Evolutionary conservation across 2,888 invertebrate species (phyloP), one percentile per base, ranked within the genome.

Genomic region (Melieria picta): DNA sequence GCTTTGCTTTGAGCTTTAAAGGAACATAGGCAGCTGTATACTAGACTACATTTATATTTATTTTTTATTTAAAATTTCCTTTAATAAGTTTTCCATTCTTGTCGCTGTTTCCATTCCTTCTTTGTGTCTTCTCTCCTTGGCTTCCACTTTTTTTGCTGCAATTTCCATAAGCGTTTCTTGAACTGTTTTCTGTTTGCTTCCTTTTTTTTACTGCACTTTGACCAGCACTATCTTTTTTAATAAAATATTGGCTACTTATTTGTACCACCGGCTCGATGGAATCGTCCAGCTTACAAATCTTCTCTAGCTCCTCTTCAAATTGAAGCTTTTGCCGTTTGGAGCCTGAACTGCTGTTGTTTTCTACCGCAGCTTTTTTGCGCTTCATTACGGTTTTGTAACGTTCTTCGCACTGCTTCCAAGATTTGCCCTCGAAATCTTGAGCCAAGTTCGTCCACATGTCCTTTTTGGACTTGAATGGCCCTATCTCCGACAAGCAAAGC

Each of bases 381-480:
- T 52, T 65, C 16, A 71, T n/a, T 0, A 73, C 65, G 5, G 71
- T 73, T 68, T 73, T 71, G n/a, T 64, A 73, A 6, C 71, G 52
- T 50, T 73, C 71, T n/a, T 73, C 57, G n/a, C 70, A 69, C 11
- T 73, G 71, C 9, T 68, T 69, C 7, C 68, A 46, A 13, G 45
- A 68, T 52, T 67, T 68, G 5, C 56, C 58, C 7, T 10, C 1
- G 55, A 68, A 46, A 45, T 68, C 62, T 2, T 48, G n/a, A 9
- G 60, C 10, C 45, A 66, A 50, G n/a, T 43, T 48, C n/a, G 13
- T 13, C 68, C 68, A 74, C 71, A 74, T 74, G 43, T 63, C 71
- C 46, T 71, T 71, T 62, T 66, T 68, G 5, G 13, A 64, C 45
- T 47, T 58, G 9, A 65, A 71, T 11, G 73, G 69, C 2, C 69